Evolutionary conservation across 2,888 invertebrate genomes (phyloP).

Genomic region (Dynastes tityus): DNA sequence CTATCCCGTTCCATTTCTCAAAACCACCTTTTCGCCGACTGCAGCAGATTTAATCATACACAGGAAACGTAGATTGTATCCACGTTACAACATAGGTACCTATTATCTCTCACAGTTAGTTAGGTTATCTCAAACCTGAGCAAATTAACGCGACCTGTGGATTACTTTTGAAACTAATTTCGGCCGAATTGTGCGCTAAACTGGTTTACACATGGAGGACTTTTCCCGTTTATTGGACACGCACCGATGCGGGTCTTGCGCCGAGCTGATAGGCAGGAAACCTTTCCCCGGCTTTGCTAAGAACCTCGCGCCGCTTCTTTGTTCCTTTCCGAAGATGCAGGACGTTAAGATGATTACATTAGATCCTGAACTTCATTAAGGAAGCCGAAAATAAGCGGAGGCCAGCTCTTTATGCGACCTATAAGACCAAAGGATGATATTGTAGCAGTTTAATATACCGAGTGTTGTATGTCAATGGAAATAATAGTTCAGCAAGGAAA

Average conservation of each 20-base stretch:
- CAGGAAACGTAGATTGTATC: too few species aligned
- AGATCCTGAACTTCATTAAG: slow-evolving; percentile 43
- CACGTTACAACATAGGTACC: too few species aligned
- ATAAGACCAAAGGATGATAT: too few species aligned
- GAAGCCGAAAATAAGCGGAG: slow-evolving; percentile 38
- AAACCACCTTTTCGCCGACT: slow-evolving; percentile 6
- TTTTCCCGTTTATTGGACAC: slow-evolving; percentile 47
- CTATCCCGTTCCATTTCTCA: too few species aligned
- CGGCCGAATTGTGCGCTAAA: slow-evolving; percentile 60
- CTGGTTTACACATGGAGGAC: slow-evolving; percentile 59
- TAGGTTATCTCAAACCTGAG: slow-evolving; percentile 46
- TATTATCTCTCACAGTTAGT: slow-evolving; percentile 45
- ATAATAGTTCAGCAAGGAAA: too few species aligned
- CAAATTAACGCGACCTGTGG: slow-evolving; percentile 36
- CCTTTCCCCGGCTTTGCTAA: slow-evolving; percentile 3
- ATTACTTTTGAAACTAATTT: slow-evolving; percentile 58
- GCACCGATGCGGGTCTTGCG: slow-evolving; percentile 45
- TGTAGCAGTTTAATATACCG: too few species aligned
- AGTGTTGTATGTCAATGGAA: too few species aligned
- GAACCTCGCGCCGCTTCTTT: slow-evolving; percentile 9
- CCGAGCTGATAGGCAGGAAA: slow-evolving; percentile 27
- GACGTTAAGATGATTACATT: slow-evolving; percentile 46
- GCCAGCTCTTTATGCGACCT: too few species aligned
- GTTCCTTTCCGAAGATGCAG: slow-evolving; percentile 39
- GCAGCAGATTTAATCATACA: not conserved